Evolutionary conservation across 30 jellyfish, hydroid and myxozoan genomes (phyloP).

Genomic region (Cassiopea xamachana): DNA sequence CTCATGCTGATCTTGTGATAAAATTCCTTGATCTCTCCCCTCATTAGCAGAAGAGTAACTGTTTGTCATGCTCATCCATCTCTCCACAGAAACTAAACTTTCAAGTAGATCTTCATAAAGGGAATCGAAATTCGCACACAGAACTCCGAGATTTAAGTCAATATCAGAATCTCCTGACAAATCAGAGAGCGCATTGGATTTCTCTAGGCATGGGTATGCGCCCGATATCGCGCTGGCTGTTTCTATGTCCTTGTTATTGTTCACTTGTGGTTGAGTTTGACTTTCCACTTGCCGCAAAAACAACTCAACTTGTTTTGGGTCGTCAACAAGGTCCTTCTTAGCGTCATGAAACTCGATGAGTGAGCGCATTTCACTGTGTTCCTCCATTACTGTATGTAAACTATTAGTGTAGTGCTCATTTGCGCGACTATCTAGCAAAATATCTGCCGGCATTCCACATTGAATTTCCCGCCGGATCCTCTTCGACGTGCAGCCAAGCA

Average conservation of each 20-base stretch:
- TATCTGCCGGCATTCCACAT: background rate
- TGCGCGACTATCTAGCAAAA: background rate
- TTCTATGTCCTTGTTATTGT: conserved; percentile 21
- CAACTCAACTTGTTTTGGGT: conserved; percentile 74
- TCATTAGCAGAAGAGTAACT: background rate
- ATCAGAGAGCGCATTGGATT: conserved; percentile 18
- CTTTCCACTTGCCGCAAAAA: conserved; percentile 76
- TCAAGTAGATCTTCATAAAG: conserved; percentile 67
- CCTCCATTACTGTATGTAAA: background rate
- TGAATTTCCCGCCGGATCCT: conserved; percentile 74
- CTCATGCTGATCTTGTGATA: conserved; percentile 49
- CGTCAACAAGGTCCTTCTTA: conserved; percentile 52
- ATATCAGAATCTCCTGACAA: conserved; percentile 39
- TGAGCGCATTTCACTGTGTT: no score
- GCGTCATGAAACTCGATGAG: background rate
- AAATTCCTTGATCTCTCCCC: conserved; percentile 22
- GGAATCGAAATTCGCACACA: conserved; percentile 73
- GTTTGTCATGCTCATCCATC: conserved; percentile 72
- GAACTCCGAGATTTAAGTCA: conserved; percentile 35
- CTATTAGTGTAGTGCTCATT: background rate
- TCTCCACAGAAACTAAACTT: conserved; percentile 67
- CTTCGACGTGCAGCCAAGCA: conserved; percentile 84
- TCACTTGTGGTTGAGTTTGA: conserved; percentile 33
- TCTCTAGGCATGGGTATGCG: conserved; percentile 50
- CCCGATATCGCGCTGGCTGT: background rate